A percentile compares a stretch with the other conserved stretches of the same genome.
Conservation (phyloP, 2,888 invertebrate genomes). For the Ceramica pisi region DNA sequence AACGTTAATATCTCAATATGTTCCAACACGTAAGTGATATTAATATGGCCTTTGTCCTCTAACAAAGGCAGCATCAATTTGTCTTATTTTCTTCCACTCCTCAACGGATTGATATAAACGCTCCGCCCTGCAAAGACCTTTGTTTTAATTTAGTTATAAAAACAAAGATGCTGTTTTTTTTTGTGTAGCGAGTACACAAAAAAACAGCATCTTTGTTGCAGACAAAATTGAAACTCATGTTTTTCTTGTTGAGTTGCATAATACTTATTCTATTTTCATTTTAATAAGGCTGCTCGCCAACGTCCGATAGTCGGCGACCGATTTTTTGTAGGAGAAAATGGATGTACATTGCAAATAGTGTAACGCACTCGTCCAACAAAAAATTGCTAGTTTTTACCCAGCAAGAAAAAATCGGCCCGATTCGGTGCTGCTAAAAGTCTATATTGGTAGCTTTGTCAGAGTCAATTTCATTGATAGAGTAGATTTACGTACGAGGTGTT, state of each 20-base stretch:
- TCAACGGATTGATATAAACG: conserved; percentile 47
- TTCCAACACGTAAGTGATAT: conserved; percentile 53
- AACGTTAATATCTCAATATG: conserved; percentile 50
- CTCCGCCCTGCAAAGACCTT: conserved; percentile 20
- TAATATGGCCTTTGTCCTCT: conserved; percentile 51
- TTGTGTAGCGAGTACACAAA: too few relatives aligned
- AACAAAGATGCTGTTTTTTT: conserved; percentile 16
- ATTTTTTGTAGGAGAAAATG: too few relatives aligned
- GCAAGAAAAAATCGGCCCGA: too few relatives aligned
- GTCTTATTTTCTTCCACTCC: conserved; percentile 38
- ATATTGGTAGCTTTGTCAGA: conserved; percentile 9
- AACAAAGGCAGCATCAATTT: conserved; percentile 43
- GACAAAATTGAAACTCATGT: conserved; percentile 34
- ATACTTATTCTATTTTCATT: conserved; percentile 20
- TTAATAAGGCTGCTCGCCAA: too few relatives aligned
- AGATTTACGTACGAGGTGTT: conserved; percentile 4
- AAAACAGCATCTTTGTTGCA: too few relatives aligned
- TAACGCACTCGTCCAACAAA: too few relatives aligned
- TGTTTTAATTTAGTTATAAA: conserved; percentile 49
- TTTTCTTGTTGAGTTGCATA: conserved; percentile 34
- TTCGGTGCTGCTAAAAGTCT: too few relatives aligned
- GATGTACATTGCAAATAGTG: too few relatives aligned
- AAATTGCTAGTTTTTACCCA: too few relatives aligned
- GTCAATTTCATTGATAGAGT: conserved; percentile 23
- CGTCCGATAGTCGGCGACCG: too few relatives aligned